Base-by-base conservation (phyloP, 2,797 vertebrate species). In the Oreortyx pictus region DNA sequence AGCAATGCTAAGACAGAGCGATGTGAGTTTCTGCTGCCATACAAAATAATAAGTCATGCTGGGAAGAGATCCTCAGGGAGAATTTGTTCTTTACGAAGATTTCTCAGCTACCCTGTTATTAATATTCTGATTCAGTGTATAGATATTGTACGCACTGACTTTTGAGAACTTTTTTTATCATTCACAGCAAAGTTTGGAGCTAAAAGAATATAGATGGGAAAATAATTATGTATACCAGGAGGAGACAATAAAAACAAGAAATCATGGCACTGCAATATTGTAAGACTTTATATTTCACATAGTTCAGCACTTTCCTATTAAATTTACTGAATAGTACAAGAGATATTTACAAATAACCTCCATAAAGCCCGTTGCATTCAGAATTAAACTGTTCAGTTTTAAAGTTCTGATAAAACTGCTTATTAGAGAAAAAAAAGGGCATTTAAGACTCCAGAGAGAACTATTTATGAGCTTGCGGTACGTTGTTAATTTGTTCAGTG, bases 381-480 rank as follows among this genome's bases (percentile, higher is more conserved):
- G 61, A 93, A 72, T 61, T 76, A 78, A 92, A 78, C 35, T 29
- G 79, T 79, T 73, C 81, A 86, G 3, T 23, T 90, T 95, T 89
- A 50, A 89, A 92, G 46, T 70, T 92, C 70, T 2, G 62, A 81
- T 73, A 90, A 95, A 93, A 60, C 17, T 93, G 44, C 59, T 92
- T 81, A 37, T 86, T 90, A 84, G 73, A 90, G 75, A 84, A 84
- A 94, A 94, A 29, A 62, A 33, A 37, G 84, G 64, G 62, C 44
- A 89, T 96, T 93, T 84, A 94, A 92, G 89, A 87, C 70, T 83
- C 75, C 68, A 95, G 78, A 93, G 88, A 92, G 52, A 89, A 90
- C 73, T 80, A 88, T 96, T 96, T 96, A 96, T 96, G 94, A 96
- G 94, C 87, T 84, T 95, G 81, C 71, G 91, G 91, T 94, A 85